Evolutionary conservation across 1,140 invertebrate species (phyloP), one percentile per base, ranked within the genome.

Genomic region (Drosophila arizonae): DNA sequence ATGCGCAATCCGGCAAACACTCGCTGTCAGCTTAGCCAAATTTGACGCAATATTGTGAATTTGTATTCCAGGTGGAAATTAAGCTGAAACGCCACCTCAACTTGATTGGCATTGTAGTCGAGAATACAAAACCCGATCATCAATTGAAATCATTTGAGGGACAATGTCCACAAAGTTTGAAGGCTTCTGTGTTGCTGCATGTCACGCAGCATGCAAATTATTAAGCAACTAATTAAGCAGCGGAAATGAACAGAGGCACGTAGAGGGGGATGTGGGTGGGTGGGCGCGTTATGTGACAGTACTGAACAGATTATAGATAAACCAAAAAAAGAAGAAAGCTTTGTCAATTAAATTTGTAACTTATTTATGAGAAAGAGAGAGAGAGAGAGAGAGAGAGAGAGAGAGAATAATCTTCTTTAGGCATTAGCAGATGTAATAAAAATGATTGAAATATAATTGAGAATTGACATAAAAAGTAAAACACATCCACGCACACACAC

Each of bases 361-460:
- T 88, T 88, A 88, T 88, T 88, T 88, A 88, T 84, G 84, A 72
- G 56, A 54, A 67, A 76, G 21, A 3, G 21, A 24, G 21, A 24
- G 21, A 24, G 21, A 3, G 21, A 24, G 21, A 24, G 2, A 24
- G 21, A 24, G 2, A 24, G 21, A 24, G 21, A 24, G 84, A 72
- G 56, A 56, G 70, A 76, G 77, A 77, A 77, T 88, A 88, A 88
- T 88, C 84, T 84, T 88, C 84, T 88, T 88, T 88, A 68, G 73
- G 84, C 77, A 88, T 88, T 88, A 88, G 84, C 56, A 68, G 79
- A 73, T 77, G 85, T 88, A 88, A 88, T 88, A 88, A 88, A 88
- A 88, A 88, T 88, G 84, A 88, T 88, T 88, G 84, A 88, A 88
- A 88, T 88, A 88, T 88, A 88, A 88, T 88, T 88, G 84, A 88